Evolutionary conservation across 2,797 vertebrate species (phyloP).

Genomic region (Acropternis orthonyx): DNA sequence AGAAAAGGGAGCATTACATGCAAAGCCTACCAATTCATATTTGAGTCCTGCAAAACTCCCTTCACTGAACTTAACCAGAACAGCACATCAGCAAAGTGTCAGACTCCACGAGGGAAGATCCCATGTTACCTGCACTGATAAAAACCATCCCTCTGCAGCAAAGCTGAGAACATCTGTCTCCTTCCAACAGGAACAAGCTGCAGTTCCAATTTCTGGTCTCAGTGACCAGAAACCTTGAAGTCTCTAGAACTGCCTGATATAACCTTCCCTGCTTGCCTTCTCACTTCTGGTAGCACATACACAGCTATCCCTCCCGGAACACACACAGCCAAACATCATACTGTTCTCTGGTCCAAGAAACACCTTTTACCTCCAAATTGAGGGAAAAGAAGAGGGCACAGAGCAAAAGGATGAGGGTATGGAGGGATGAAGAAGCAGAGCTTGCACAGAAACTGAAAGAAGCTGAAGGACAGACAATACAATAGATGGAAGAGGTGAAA

Average conservation of each 20-base stretch:
- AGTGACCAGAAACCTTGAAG: not conserved
- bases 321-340: accelerated
- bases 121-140: accelerated
- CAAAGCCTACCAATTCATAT: not conserved
- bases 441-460: not conserved
- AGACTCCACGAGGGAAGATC: not conserved
- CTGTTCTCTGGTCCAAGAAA: not conserved
- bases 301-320: not conserved
- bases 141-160: not conserved
- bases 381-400: not conserved
- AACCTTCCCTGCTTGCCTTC: not conserved
- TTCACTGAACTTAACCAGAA: not conserved
- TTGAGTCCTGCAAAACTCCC: not conserved
- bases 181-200: not conserved
- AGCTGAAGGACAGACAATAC: not conserved
- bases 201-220: not conserved
- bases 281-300: not conserved
- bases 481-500: not conserved
- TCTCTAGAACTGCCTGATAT: not conserved
- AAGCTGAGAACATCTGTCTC: not conserved
- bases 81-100: not conserved
- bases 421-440: not conserved
- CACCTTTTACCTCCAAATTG: not conserved
- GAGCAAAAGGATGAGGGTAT: not conserved
- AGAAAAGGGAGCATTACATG: not conserved